Base-by-base conservation (phyloP, 1,140 invertebrate species). In the Tetramorium simillimum region DNA sequence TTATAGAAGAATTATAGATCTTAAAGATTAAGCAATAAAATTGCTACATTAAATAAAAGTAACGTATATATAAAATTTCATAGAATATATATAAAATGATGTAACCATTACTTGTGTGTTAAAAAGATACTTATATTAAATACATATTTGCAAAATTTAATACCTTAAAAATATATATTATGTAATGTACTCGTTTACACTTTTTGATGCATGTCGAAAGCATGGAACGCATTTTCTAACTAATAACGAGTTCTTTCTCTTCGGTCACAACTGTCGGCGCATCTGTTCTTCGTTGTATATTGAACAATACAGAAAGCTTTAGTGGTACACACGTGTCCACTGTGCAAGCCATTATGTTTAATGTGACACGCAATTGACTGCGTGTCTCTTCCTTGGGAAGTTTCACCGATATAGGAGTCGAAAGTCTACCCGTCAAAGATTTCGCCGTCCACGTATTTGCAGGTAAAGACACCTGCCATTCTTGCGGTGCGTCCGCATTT, bases 401-500 rank as follows among this genome's bases (percentile, higher is more conserved):
- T 93, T 86, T 94, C 77, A 96, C 84, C 75, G 92, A 92, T 58
- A 96, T 86, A 21, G 95, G 92, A 18, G 90, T 92, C 5, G 90
- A 80, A 33, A 95, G 86, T 65, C 90, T 86, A 33, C 95, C 95
- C 58, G 63, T 93, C 16, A 85, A 78, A 63, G 93, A 91, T 28
- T 90, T 87, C 18, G 93, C 91, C 18, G 85, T 91, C 94, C 95
- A 96, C 28, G 40, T 49, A n/a, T 37, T 53, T 14, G 93, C 91
- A 33, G 94, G 92, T 46, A 94, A 81, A 46, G 91, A 86, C 7
- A 96, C 53, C 2, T 86, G 86, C 96, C 97, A 97, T 85, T 96
- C 96, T 91, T 97, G 97, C 7, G 96, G 96, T 4, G 97, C 97
- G n/a, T 96, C 96, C 0, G 94, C 86, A 14, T 96, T 97, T 70